A percentile compares a stretch with the other conserved stretches of the same genome.
Evolutionary conservation across 2,888 invertebrate genomes (phyloP).

Genomic region (Heterodera filipjevi): DNA sequence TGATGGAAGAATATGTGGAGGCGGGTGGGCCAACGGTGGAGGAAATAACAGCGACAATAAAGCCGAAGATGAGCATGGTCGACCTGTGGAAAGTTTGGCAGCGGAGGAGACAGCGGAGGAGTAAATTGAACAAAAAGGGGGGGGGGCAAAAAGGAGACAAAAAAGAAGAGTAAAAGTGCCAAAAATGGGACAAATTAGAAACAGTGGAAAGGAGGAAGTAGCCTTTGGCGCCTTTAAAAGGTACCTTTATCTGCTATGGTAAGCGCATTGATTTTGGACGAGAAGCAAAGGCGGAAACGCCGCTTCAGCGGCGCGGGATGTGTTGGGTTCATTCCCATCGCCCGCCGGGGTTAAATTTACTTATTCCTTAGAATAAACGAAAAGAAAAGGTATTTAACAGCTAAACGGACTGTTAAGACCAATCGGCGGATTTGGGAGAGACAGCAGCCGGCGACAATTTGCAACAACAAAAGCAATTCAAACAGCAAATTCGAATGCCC

Average conservation of each 20-base stretch:
- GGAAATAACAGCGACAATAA: slow-evolving; percentile 31
- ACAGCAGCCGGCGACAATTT: neutral
- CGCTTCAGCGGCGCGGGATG: no score
- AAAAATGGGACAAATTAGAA: neutral
- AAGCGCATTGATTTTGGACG: no score
- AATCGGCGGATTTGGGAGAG: neutral
- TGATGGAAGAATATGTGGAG: slow-evolving; percentile 61
- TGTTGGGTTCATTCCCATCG: no score
- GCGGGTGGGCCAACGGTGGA: slow-evolving; percentile 43
- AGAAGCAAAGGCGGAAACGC: no score
- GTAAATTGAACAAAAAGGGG: slow-evolving; percentile 15
- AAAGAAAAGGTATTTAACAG: no score
- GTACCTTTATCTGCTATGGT: no score
- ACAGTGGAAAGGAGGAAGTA: neutral
- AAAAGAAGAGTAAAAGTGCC: neutral
- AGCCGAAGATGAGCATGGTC: slow-evolving; percentile 45
- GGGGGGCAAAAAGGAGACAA: neutral
- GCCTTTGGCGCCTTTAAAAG: no score
- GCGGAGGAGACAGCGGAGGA: slow-evolving; percentile 46
- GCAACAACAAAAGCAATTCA: neutral
- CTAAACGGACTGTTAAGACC: neutral
- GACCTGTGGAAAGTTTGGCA: slow-evolving; percentile 63
- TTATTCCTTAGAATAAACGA: no score
- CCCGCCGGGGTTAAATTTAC: no score
- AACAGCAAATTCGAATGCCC: neutral